A percentile compares a stretch with the other conserved stretches of the same genome.
These are phyloP conservation scores for Pseudanteris insignis DNA, from an alignment of 2,888 invertebrate species.

Conservation along the genomic window DNA sequence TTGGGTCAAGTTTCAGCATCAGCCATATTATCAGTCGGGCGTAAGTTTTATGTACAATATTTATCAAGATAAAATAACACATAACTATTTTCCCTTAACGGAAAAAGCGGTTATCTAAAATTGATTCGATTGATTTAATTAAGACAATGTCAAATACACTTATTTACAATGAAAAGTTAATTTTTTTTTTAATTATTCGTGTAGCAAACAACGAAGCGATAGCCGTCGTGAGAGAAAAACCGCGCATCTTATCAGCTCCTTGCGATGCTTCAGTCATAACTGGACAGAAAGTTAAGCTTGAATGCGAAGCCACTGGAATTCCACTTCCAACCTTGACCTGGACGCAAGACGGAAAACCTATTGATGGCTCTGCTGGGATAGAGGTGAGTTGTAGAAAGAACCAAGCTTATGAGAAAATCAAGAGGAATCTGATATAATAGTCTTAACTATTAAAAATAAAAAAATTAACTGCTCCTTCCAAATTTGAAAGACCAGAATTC, in stretches of 20 bases:
- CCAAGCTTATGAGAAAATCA: neutral
- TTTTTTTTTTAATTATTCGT: slow-evolving; percentile 12
- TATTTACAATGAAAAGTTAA: no score
- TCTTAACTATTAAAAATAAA: no score
- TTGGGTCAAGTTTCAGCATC: slow-evolving; percentile 74
- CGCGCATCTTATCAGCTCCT: slow-evolving; percentile 72
- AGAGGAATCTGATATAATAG: no score
- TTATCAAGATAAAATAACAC: neutral
- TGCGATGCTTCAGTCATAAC: slow-evolving; percentile 78
- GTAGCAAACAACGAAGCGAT: slow-evolving; percentile 71
- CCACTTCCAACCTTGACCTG: slow-evolving; percentile 74
- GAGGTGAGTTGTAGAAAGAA: slow-evolving; percentile 69
- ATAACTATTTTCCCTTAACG: neutral
- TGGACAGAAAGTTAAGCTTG: slow-evolving; percentile 78
- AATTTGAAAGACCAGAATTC: no score
- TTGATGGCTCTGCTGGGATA: slow-evolving; percentile 71
- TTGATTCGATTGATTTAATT: neutral
- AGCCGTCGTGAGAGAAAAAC: slow-evolving; percentile 67
- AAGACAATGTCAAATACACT: neutral
- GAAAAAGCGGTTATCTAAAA: neutral
- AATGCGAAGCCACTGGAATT: slow-evolving; percentile 75
- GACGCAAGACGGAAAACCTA: slow-evolving; percentile 75
- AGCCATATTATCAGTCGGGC: slow-evolving; percentile 73
- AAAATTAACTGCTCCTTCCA: no score
- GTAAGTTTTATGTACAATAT: no score